These are phyloP conservation scores for Drosophila nigritarsus DNA, from an alignment of 2,888 invertebrate species.

Conservation along the genomic window DNA sequence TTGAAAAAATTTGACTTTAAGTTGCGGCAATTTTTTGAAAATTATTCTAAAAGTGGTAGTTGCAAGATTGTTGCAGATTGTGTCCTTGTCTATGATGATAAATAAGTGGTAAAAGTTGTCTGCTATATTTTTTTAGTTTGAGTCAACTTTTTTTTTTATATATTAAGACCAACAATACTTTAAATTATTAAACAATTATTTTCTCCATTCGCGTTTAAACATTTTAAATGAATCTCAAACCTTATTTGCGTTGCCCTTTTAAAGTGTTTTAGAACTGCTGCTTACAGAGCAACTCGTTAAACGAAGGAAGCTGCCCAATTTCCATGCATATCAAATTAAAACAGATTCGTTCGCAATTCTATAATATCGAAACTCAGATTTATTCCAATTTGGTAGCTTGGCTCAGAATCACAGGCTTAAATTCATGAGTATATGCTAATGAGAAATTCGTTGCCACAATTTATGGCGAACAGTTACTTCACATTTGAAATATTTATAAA, in stretches of 20 bases:
- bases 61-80: background rate
- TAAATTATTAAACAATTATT: background rate
- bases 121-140: background rate
- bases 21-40: background rate
- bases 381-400: constrained; percentile 17
- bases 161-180: background rate
- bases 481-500: background rate
- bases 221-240: background rate
- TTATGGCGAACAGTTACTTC: background rate
- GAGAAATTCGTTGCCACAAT: background rate
- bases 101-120: background rate
- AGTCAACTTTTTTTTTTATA: background rate
- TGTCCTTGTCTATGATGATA: background rate
- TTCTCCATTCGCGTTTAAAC: background rate
- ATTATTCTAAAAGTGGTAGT: background rate
- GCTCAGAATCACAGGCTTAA: constrained; percentile 14
- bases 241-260: constrained; percentile 8
- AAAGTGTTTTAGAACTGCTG: background rate
- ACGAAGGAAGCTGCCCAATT: constrained; percentile 20
- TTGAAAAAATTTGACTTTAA: background rate
- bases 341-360: constrained; percentile 12
- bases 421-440: constrained; percentile 3
- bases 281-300: constrained; percentile 4
- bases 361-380: constrained; percentile 5
- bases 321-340: constrained; percentile 10